Percentiles rank a stretch among this genome's conserved stretches.
These are phyloP conservation scores for Lasioglossum morio DNA, from an alignment of 2,888 invertebrate species.

Conservation along the genomic window DNA sequence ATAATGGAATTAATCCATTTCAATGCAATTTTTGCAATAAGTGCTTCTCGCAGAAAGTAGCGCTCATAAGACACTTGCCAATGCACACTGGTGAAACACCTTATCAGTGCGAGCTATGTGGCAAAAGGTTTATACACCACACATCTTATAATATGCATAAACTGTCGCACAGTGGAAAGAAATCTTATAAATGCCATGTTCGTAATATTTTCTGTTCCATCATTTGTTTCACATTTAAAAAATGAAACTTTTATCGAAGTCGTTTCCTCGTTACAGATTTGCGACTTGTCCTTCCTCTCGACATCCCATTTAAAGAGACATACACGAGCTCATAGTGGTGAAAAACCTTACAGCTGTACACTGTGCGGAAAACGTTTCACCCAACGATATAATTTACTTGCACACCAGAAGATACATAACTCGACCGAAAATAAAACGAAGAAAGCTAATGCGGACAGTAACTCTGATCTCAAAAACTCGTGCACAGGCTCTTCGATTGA, in stretches of 20 bases:
- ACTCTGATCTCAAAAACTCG: constrained; percentile 8
- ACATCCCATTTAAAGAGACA: constrained; percentile 85
- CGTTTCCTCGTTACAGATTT: constrained; percentile 77
- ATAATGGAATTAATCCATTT: constrained; percentile 87
- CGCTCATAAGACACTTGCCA: constrained; percentile 87
- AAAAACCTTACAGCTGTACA: constrained; percentile 58
- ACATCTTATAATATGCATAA: constrained; percentile 90
- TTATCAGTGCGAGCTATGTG: constrained; percentile 88
- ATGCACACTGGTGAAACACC: constrained; percentile 88
- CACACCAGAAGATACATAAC: constrained; percentile 81
- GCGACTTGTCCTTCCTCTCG: constrained; percentile 88
- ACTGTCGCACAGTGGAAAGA: constrained; percentile 86
- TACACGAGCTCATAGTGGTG: constrained; percentile 87
- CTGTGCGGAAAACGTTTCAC: constrained; percentile 75
- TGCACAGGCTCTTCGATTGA: constrained; percentile 23
- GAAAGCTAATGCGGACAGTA: constrained; percentile 56
- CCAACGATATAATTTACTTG: constrained; percentile 82
- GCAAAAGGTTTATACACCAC: constrained; percentile 89
- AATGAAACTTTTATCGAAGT: background rate
- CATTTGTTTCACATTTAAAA: background rate
- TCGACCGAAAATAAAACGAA: constrained; percentile 65
- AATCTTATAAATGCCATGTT: constrained; percentile 78
- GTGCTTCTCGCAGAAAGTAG: constrained; percentile 88
- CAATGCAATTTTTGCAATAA: constrained; percentile 87
- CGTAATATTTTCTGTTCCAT: constrained; percentile 43